phyloP scores from a whole-genome alignment of 2,797 vertebrate species.

The Ceryle rudis region DNA sequence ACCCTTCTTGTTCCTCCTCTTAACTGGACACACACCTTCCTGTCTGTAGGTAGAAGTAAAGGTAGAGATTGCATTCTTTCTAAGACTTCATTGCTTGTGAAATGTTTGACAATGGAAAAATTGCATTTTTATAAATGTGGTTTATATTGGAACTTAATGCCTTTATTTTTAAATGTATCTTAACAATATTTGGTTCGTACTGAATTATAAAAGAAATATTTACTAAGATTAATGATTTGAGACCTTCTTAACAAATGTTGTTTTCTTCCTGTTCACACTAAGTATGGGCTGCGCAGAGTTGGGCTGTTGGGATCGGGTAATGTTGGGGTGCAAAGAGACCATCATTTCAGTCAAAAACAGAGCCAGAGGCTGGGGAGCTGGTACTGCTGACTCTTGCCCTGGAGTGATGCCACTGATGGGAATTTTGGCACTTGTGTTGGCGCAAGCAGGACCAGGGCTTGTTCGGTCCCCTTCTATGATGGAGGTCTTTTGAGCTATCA shows the following conservation, averaged over 20 bases:
- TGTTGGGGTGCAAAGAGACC: background rate
- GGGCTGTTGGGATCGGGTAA: background rate
- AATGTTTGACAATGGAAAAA: constrained; percentile 16
- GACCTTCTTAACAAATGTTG: background rate
- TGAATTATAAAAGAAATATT: background rate
- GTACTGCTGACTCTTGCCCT: background rate
- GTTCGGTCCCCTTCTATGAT: background rate
- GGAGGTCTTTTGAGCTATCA: background rate
- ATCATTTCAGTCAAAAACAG: background rate
- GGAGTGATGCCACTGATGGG: background rate
- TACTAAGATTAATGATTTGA: background rate
- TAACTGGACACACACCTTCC: constrained; percentile 80
- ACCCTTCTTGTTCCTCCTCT: constrained; percentile 75
- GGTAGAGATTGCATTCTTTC: constrained; percentile 88
- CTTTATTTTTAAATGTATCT: background rate
- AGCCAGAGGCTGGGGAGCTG: background rate
- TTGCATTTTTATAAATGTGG: constrained; percentile 5
- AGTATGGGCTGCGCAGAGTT: background rate
- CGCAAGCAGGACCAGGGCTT: background rate
- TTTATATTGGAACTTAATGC: background rate
- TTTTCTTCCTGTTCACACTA: background rate
- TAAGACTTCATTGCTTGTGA: constrained; percentile 54
- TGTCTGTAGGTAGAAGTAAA: constrained; percentile 97
- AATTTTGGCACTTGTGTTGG: background rate
- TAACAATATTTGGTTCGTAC: background rate